Base-by-base conservation (phyloP, 2,113 vertebrate genomes). In the Arizona elegans region DNA sequence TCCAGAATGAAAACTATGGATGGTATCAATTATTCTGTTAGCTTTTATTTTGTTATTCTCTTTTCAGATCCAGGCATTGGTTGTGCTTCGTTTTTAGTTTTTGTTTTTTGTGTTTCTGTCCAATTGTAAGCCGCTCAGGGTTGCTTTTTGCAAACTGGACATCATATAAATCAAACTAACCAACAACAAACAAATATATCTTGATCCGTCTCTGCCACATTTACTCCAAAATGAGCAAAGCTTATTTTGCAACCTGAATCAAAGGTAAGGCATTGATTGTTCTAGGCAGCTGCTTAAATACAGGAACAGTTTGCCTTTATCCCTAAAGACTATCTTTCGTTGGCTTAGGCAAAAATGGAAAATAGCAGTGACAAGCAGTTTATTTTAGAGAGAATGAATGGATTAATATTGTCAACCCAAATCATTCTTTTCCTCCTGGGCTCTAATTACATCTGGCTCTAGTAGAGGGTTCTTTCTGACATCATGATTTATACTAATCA, bases 271-370 rank as follows among this genome's bases (percentile, higher is more conserved):
- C 43, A 58, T 13, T 43, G 54, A 75, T 50, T 89, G 87, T 85
- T 50, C 59, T n/a, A 92, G 87, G 92, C 87, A 92, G 65, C 65
- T 92, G 65, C 38, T 89, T 54, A 81, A 89, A 47, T 1, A 81
- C 3, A 43, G 38, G 8, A 38, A 55, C 52, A 55, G 38, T 54
- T 50, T 89, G 85, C 56, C 15, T 52, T 50, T 65, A 24, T 70
- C 50, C 65, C 50, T 7, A 54, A 70, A 87, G 86, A 53, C 23
- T 23, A 88, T 62, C n/a, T 89, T 89, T 75, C n/a, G 17, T 81
- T 89, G 33, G 65, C 53, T 92, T 89, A n/a, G 24, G 92, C 17
- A 75, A 56, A 62, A 81, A 47, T 81, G 26, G 53, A 10, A 92
- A 89, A n/a, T 7, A 21, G n/a, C 91, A 38, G 33, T 10, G 8